A percentile compares a stretch with the other conserved stretches of the same genome.
Evolutionary conservation across 2,888 invertebrate genomes (phyloP).

Genomic region (Carabus problematicus): DNA sequence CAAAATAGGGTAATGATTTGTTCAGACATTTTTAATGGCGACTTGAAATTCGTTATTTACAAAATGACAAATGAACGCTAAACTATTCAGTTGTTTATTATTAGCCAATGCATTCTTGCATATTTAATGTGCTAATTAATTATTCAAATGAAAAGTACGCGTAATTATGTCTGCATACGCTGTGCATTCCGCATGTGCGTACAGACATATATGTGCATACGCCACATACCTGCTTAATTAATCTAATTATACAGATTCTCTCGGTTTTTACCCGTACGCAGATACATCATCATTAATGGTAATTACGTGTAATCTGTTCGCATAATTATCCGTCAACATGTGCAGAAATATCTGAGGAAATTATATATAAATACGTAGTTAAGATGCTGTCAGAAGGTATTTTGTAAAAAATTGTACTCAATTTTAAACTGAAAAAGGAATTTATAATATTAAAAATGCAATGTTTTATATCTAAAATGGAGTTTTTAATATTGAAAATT

Average conservation of each 20-base stretch:
- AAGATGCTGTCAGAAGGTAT: too few relatives aligned
- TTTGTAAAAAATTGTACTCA: neutral
- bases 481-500: too few relatives aligned
- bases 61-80: too few relatives aligned
- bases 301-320: constrained; percentile 37
- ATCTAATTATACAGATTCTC: constrained; percentile 40
- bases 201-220: constrained; percentile 16
- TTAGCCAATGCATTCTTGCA: constrained; percentile 20
- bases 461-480: too few relatives aligned
- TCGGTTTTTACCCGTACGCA: constrained; percentile 24
- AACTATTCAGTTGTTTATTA: too few relatives aligned
- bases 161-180: constrained; percentile 32
- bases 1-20: too few relatives aligned
- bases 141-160: constrained; percentile 21
- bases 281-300: constrained; percentile 42
- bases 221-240: constrained; percentile 41
- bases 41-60: too few relatives aligned
- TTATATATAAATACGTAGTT: neutral
- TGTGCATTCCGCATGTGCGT: neutral
- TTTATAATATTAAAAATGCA: neutral
- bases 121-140: constrained; percentile 34
- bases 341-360: constrained; percentile 15
- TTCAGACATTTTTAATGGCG: too few relatives aligned
- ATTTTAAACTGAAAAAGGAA: neutral
- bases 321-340: constrained; percentile 36